phyloP scores from a whole-genome alignment of 2,888 invertebrate species.

The Pteria penguin region DNA sequence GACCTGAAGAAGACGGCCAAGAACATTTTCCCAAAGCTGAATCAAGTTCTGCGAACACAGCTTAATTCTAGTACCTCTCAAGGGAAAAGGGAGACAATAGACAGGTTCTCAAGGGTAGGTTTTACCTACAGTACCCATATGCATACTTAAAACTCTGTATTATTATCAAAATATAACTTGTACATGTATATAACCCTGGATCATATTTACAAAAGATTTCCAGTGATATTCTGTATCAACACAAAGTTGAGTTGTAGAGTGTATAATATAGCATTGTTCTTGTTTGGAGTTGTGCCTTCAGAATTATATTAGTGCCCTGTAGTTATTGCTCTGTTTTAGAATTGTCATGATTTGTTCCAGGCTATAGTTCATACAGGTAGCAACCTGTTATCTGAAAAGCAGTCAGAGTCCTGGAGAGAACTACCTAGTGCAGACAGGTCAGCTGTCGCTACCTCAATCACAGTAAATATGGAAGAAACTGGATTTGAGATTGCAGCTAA shows the following conservation, averaged over 20 bases:
- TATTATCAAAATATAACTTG: no score
- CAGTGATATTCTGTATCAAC: no score
- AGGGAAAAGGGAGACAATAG: slow-evolving; percentile 56
- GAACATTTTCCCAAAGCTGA: slow-evolving; percentile 65
- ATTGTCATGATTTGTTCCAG: slow-evolving; percentile 55
- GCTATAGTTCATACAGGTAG: slow-evolving; percentile 76
- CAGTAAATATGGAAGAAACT: slow-evolving; percentile 76
- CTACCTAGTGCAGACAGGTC: slow-evolving; percentile 67
- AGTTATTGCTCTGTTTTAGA: not conserved
- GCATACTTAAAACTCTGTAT: no score
- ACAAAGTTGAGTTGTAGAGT: no score
- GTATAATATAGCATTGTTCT: no score
- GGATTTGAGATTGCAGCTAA: slow-evolving; percentile 76
- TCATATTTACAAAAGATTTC: no score
- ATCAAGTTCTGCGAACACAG: slow-evolving; percentile 57
- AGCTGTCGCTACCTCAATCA: slow-evolving; percentile 74
- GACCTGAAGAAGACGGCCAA: slow-evolving; percentile 59
- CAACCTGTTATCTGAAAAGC: slow-evolving; percentile 73
- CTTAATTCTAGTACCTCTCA: slow-evolving; percentile 24
- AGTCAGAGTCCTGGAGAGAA: slow-evolving; percentile 75
- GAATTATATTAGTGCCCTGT: not conserved
- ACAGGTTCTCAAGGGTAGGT: slow-evolving; percentile 69
- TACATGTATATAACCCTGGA: no score
- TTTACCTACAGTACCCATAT: no score
- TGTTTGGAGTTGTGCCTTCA: not conserved